A percentile compares a stretch with the other conserved stretches of the same genome.
Conservation (phyloP, 2,113 vertebrate species). For the Centropristis striata region DNA sequence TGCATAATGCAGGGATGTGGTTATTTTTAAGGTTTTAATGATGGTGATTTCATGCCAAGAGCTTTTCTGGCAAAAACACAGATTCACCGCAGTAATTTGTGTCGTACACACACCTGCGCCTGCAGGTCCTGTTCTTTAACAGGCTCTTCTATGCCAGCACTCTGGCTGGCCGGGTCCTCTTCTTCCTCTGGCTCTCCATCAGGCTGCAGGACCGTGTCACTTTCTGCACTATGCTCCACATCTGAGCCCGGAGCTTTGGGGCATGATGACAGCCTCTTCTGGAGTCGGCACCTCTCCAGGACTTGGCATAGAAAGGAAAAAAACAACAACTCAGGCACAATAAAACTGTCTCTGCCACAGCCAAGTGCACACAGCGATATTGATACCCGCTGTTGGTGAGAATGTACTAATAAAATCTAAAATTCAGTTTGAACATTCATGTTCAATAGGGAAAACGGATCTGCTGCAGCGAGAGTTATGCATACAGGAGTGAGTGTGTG, state of each 20-base stretch:
- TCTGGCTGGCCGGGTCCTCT: conserved; percentile 28
- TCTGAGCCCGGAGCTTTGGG: conserved; percentile 71
- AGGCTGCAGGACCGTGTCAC: conserved; percentile 68
- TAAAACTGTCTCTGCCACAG: conserved; percentile 27
- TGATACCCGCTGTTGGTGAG: conserved; percentile 5
- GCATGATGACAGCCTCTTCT: conserved; percentile 68
- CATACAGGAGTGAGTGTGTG: neutral
- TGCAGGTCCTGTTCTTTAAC: conserved; percentile 77
- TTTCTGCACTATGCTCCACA: conserved; percentile 84
- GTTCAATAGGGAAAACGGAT: conserved; percentile 24
- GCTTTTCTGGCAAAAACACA: conserved; percentile 35
- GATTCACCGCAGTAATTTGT: conserved; percentile 34
- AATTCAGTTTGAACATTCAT: conserved; percentile 6
- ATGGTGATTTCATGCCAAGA: conserved; percentile 13
- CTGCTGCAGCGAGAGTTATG: neutral
- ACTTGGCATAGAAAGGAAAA: conserved; percentile 62
- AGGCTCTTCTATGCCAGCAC: conserved; percentile 32
- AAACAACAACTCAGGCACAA: conserved; percentile 14
- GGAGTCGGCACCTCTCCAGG: conserved; percentile 75
- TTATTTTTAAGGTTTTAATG: neutral
- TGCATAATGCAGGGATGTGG: neutral
- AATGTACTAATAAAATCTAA: conserved; percentile 24
- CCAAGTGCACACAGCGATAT: conserved; percentile 23
- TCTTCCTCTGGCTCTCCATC: conserved; percentile 54
- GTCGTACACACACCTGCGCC: conserved; percentile 78